Conservation (phyloP, 2,113 vertebrate species). For the Mandrillus leucophaeus region DNA sequence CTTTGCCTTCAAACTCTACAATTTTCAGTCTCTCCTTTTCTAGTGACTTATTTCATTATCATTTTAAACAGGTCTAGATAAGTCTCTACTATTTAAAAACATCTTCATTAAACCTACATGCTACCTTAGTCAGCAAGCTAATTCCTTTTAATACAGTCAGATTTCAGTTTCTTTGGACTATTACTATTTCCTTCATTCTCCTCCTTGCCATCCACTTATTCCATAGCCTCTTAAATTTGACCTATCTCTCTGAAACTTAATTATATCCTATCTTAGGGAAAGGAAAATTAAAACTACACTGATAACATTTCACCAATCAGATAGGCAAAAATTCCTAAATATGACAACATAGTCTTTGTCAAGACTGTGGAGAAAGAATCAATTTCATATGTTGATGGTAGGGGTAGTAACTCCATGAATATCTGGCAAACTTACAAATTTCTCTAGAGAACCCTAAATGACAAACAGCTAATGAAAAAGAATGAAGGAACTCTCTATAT, state of each 20-base stretch:
- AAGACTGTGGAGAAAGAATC: background rate
- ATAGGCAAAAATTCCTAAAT: background rate
- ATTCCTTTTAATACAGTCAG: background rate
- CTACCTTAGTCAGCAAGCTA: background rate
- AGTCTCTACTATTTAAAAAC: background rate
- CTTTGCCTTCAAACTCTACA: background rate
- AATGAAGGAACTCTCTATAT: background rate
- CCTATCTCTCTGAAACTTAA: background rate
- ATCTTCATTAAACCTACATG: background rate
- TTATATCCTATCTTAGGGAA: background rate
- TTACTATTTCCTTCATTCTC: background rate
- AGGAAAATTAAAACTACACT: background rate
- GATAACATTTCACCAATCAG: background rate
- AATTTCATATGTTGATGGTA: background rate
- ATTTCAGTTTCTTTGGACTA: background rate
- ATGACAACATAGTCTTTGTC: background rate
- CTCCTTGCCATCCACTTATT: background rate
- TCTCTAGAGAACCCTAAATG: background rate
- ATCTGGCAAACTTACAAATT: background rate
- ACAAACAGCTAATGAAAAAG: background rate
- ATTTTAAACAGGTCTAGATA: background rate
- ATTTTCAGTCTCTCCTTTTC: constrained; percentile 1
- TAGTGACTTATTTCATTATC: background rate
- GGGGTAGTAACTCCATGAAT: background rate
- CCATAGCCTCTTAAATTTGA: background rate